These are phyloP conservation scores for Andricus quercusramuli DNA, from an alignment of 2,888 invertebrate species.

Conservation along the genomic window DNA sequence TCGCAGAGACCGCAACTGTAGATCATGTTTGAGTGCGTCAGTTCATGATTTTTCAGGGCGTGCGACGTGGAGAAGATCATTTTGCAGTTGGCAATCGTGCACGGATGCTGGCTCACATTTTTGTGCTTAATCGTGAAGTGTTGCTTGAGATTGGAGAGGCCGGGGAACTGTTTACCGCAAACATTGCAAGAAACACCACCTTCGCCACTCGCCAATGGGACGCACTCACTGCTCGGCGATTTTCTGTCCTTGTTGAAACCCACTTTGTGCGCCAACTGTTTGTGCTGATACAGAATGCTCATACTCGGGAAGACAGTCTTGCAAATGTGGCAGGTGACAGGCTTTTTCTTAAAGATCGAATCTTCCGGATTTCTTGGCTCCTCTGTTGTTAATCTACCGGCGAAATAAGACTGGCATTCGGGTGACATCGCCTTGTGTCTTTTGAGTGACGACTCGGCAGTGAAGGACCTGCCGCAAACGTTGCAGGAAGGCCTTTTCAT, in stretches of 20 bases:
- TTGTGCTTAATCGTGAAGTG: constrained; percentile 81
- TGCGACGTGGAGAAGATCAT: constrained; percentile 80
- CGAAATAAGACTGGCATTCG: constrained; percentile 44
- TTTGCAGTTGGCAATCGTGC: constrained; percentile 63
- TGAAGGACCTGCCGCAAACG: constrained; percentile 77
- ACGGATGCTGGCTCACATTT: constrained; percentile 62
- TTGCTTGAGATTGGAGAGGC: constrained; percentile 80
- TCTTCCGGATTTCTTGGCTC: constrained; percentile 40
- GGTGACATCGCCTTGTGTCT: constrained; percentile 72
- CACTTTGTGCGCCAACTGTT: constrained; percentile 80
- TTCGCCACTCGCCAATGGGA: constrained; percentile 74
- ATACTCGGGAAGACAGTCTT: constrained; percentile 83
- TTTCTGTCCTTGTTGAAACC: constrained; percentile 66
- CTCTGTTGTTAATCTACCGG: constrained; percentile 45
- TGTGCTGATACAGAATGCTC: constrained; percentile 83
- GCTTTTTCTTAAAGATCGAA: constrained; percentile 59
- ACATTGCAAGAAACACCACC: constrained; percentile 81
- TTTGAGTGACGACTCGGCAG: constrained; percentile 74
- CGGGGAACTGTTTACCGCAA: constrained; percentile 81
- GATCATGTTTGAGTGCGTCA: constrained; percentile 80
- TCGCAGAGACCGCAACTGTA: constrained; percentile 83
- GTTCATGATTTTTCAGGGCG: constrained; percentile 80
- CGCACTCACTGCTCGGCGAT: constrained; percentile 57
- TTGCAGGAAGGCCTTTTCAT: constrained; percentile 71
- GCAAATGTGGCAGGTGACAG: constrained; percentile 82